These are phyloP conservation scores for Otus sunia DNA, from an alignment of 2,113 vertebrate genomes.

Conservation along the genomic window DNA sequence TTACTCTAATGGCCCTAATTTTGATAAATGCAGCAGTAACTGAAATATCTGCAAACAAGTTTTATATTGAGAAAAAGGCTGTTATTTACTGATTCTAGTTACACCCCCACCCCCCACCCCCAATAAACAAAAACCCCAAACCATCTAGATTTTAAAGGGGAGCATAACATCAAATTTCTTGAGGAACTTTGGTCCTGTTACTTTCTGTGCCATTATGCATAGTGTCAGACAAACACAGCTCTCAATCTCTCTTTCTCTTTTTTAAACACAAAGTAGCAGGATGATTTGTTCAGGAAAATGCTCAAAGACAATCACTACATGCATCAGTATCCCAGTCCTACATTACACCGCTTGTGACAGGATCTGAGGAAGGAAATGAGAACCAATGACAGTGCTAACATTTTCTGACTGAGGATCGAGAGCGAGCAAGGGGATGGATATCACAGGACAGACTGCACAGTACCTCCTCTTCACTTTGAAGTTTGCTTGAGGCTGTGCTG, in stretches of 20 bases:
- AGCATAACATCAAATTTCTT: background rate
- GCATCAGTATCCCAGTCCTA: background rate
- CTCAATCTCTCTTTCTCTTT: background rate
- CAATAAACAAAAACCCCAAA: background rate
- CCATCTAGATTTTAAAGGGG: background rate
- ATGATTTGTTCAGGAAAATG: background rate
- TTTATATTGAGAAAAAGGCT: background rate
- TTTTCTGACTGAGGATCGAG: background rate
- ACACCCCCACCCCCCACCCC: too few relatives aligned
- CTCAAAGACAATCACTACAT: background rate
- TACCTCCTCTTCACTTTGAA: slow-evolving; percentile 98
- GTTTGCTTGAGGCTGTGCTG: slow-evolving; percentile 78
- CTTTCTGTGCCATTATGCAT: background rate
- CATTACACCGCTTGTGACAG: background rate
- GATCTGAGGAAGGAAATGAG: background rate
- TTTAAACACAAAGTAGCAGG: background rate
- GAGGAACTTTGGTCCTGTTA: background rate
- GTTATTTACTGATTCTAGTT: background rate
- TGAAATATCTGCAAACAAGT: background rate
- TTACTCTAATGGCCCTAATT: background rate
- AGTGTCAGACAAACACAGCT: background rate
- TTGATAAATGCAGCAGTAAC: background rate
- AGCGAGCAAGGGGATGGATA: background rate
- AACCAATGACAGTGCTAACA: background rate
- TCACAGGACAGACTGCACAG: background rate